Base-by-base conservation (phyloP, 2,888 invertebrate species). In the Drosophila longiperda region DNA sequence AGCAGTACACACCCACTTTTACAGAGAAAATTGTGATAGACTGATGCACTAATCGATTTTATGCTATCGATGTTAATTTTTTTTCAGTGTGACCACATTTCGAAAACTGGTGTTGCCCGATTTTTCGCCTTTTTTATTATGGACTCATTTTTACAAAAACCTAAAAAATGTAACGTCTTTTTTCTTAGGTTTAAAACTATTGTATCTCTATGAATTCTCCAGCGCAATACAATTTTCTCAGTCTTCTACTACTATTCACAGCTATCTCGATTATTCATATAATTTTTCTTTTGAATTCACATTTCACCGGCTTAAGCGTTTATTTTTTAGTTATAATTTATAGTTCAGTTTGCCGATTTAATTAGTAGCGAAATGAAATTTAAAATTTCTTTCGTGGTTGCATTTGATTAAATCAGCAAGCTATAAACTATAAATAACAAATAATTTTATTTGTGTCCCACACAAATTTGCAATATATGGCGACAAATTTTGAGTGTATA, bases 1-100 rank as follows among this genome's bases (percentile, higher is more conserved):
- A 49, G 26, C 54, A 57, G 67, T 32, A 67, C 79, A 78, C 78
- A 79, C 75, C 78, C 78, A 78, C 78, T 75, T 77, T 33, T 42
- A 12, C 63, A 63, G 63, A 73, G 66, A 75, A 65, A 66, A 42
- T 73, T 73, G 65, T 73, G 69, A 65, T 73, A 77, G 70, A 69
- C 59, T 64, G 23, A 33, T 36, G n/a, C 20, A 15, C 7, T 7
- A 32, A 69, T 74, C 74, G 74, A 60, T 52, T 57, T 38, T 42
- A 9, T 12, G 11, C 36, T 53, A 64, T 57, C 75, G 75, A 54
- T 58, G 26, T 38, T 15, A n/a, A 11, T 36, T n/a, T 11, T 29
- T 12, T 2, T 29, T 17, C 9, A 50, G 76, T 73, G 68, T 68
- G 68, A 23, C 77, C 76, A 11, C 20, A 1, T 67, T 45, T 33